Conservation (phyloP, 2,113 vertebrate species). For the Narcine bancroftii region DNA sequence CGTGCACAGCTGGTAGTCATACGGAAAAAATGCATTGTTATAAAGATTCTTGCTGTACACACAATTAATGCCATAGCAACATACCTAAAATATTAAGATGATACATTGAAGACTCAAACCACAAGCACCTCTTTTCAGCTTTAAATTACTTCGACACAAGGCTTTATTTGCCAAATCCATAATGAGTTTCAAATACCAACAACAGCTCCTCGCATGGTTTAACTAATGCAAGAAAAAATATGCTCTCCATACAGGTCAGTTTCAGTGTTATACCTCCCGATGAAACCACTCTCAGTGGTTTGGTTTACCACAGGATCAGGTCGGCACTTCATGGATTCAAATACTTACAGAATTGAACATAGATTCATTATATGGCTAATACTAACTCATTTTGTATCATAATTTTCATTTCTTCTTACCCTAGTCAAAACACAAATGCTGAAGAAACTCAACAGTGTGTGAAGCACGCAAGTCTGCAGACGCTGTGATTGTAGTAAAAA, state of each 20-base stretch:
- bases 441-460: no score
- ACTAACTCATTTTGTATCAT: not conserved
- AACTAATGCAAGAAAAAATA: not conserved
- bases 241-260: not conserved
- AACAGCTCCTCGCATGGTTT: not conserved
- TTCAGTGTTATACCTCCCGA: not conserved
- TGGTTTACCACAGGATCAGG: not conserved
- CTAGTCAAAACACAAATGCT: no score
- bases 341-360: not conserved
- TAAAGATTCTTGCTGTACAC: not conserved
- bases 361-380: not conserved
- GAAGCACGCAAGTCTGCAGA: no score
- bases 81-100: slow-evolving; percentile 5
- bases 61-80: slow-evolving; percentile 35
- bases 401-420: not conserved
- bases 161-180: not conserved
- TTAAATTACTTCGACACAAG: not conserved
- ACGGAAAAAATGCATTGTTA: slow-evolving; percentile 12
- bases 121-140: slow-evolving; percentile 11
- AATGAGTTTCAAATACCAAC: not conserved
- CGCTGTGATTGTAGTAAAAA: no score
- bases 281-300: not conserved
- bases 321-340: not conserved
- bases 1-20: not conserved
- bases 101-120: not conserved